Conservation (phyloP, 2,888 invertebrate genomes). For the Idaea dimidiata region DNA sequence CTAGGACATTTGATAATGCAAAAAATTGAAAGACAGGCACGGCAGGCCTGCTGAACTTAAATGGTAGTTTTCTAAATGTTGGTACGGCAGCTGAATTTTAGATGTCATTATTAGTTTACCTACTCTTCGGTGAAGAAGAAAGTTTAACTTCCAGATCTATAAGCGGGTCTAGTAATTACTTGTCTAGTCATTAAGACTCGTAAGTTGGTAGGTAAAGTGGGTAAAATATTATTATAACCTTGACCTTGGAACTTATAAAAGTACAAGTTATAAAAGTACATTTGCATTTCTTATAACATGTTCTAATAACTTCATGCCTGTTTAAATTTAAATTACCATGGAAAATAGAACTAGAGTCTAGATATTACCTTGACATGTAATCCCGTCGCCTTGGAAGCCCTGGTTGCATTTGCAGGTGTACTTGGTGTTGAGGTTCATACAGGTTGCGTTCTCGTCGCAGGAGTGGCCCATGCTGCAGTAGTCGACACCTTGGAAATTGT, state of each 20-base stretch:
- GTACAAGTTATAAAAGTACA: neutral
- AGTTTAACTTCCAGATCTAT: neutral
- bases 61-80: too few species aligned
- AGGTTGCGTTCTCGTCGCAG: constrained; percentile 94
- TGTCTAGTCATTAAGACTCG: too few species aligned
- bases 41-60: too few species aligned
- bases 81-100: too few species aligned
- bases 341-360: neutral
- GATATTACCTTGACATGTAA: constrained; percentile 84
- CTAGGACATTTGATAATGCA: too few species aligned
- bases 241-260: constrained; percentile 5
- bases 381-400: constrained; percentile 94
- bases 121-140: neutral
- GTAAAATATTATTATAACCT: too few species aligned
- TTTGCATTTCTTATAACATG: too few species aligned
- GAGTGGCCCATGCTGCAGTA: constrained; percentile 93
- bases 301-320: neutral
- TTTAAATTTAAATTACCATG: neutral
- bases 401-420: constrained; percentile 94
- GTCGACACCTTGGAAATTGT: constrained; percentile 84
- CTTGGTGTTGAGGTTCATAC: constrained; percentile 94
- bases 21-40: too few species aligned
- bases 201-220: neutral
- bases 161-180: too few species aligned
- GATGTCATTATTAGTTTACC: too few species aligned